Conservation (phyloP, 2,113 vertebrate species). For the Microcebus jonahi region DNA sequence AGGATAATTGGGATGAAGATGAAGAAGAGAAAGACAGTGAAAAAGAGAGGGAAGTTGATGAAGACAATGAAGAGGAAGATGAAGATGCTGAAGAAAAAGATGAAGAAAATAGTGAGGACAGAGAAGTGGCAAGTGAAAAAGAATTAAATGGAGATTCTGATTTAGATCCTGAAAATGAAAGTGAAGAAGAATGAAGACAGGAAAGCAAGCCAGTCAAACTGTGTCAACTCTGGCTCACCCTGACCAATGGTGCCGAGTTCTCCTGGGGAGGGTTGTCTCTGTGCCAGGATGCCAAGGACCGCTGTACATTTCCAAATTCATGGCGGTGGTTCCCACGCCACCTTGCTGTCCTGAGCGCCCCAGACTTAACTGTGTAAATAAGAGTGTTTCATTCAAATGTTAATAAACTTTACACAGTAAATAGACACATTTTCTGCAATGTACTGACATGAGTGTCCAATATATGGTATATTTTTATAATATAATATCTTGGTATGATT, state of each 20-base stretch:
- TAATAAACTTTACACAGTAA: conserved; percentile 83
- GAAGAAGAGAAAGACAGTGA: conserved; percentile 81
- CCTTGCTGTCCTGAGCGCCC: conserved; percentile 80
- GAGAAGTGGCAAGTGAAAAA: conserved; percentile 88
- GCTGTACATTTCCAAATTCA: conserved; percentile 75
- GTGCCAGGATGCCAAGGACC: conserved; percentile 71
- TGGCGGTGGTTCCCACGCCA: conserved; percentile 75
- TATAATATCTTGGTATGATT: conserved; percentile 33
- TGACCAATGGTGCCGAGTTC: conserved; percentile 67
- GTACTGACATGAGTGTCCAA: conserved; percentile 77
- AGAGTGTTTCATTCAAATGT: conserved; percentile 78
- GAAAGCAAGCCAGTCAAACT: conserved; percentile 58
- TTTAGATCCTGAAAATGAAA: conserved; percentile 95
- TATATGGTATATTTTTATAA: conserved; percentile 81
- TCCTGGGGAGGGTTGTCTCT: conserved; percentile 70
- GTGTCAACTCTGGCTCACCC: conserved; percentile 70
- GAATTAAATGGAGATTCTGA: conserved; percentile 97
- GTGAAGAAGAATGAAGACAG: conserved; percentile 94
- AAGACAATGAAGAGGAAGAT: conserved; percentile 80
- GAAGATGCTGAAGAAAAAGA: conserved; percentile 76
- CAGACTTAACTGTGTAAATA: conserved; percentile 82
- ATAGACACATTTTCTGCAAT: conserved; percentile 79
- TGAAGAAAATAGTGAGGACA: conserved; percentile 84
- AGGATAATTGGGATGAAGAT: conserved; percentile 94
- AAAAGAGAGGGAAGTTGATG: conserved; percentile 79